Conservation (phyloP, 2,888 invertebrate genomes). For the Stenurella melanura region DNA sequence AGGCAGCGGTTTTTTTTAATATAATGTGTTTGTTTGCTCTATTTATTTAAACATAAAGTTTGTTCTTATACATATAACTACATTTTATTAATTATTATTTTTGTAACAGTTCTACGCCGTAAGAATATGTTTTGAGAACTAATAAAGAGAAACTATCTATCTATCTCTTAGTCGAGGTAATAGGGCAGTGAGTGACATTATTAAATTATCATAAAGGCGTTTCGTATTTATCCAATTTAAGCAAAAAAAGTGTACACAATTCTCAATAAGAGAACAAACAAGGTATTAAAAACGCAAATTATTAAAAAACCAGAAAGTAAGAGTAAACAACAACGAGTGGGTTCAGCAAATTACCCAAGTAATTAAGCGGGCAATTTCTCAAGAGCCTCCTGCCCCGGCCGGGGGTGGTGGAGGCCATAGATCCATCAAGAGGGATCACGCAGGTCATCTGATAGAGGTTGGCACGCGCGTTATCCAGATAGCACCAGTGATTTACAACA, state of each 20-base stretch:
- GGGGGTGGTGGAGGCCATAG: constrained; percentile 58
- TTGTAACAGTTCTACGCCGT: too few relatives aligned
- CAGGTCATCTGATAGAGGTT: constrained; percentile 71
- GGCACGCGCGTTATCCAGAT: constrained; percentile 70
- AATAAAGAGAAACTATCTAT: too few relatives aligned
- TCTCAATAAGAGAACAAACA: constrained; percentile 12
- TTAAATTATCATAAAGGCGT: too few relatives aligned
- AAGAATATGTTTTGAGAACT: too few relatives aligned
- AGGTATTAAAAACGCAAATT: constrained; percentile 9
- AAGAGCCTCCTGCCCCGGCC: constrained; percentile 38
- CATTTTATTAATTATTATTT: too few relatives aligned
- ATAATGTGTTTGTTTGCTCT: too few relatives aligned
- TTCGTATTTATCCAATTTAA: too few relatives aligned
- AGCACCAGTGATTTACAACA: constrained; percentile 69
- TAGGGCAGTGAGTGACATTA: too few relatives aligned
- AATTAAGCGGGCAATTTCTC: constrained; percentile 53
- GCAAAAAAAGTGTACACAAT: not conserved
- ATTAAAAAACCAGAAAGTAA: constrained; percentile 29
- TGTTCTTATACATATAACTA: too few relatives aligned
- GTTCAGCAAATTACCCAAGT: constrained; percentile 46
- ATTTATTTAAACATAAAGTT: too few relatives aligned
- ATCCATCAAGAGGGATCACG: constrained; percentile 69
- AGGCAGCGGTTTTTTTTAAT: too few relatives aligned
- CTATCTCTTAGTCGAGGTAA: too few relatives aligned
- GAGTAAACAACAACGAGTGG: constrained; percentile 30